phyloP scores from a whole-genome alignment of 2,888 invertebrate genomes.

The Drosophila picticornis region DNA sequence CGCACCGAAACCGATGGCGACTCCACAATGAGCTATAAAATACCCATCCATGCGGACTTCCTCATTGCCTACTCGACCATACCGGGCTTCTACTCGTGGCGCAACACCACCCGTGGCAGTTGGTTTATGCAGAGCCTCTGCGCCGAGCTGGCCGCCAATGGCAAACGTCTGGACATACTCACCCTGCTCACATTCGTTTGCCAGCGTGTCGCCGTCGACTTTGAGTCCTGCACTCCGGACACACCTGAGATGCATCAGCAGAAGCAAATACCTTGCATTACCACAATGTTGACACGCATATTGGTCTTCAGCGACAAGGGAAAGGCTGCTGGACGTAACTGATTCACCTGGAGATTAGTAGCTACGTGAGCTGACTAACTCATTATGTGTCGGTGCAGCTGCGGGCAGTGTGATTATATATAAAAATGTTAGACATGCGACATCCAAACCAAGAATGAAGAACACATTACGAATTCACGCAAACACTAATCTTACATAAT shows the following conservation, averaged over 20 bases:
- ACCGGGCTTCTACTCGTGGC: constrained; percentile 97
- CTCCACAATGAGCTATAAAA: constrained; percentile 89
- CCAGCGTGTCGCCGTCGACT: constrained; percentile 94
- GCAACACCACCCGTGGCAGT: constrained; percentile 96
- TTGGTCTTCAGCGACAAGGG: constrained; percentile 88
- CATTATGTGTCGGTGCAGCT: constrained; percentile 6
- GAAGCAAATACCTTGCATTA: constrained; percentile 97
- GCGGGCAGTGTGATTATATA: constrained; percentile 41
- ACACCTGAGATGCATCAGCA: constrained; percentile 93
- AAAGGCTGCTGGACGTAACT: constrained; percentile 63
- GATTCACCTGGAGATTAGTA: constrained; percentile 8
- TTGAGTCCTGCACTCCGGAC: constrained; percentile 94
- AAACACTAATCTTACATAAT: background rate
- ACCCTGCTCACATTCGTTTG: constrained; percentile 94
- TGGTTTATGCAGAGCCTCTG: constrained; percentile 98
- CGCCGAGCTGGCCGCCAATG: constrained; percentile 91
- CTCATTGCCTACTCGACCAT: constrained; percentile 97
- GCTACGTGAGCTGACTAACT: constrained; percentile 35
- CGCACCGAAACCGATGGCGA: constrained; percentile 90
- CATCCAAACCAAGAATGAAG: background rate
- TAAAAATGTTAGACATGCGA: constrained; percentile 15
- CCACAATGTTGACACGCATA: constrained; percentile 95
- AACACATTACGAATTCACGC: constrained; percentile 3
- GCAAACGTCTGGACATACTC: constrained; percentile 91
- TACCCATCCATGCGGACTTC: constrained; percentile 97